A percentile compares a stretch with the other conserved stretches of the same genome.
These are phyloP conservation scores for Xenopus laevis DNA, from an alignment of 2,113 vertebrate species.

Conservation along the genomic window DNA sequence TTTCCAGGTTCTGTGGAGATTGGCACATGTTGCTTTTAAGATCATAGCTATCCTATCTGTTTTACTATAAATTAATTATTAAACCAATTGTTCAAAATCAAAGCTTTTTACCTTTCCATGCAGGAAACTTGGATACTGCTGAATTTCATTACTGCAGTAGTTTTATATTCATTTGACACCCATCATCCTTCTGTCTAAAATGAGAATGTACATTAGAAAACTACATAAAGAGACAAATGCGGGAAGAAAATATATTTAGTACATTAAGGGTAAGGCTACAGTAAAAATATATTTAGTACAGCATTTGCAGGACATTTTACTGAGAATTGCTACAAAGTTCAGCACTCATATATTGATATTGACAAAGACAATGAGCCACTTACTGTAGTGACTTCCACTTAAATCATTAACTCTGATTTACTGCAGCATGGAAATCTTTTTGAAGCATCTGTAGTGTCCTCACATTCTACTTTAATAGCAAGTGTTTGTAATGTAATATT, in stretches of 20 bases:
- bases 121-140: too few relatives aligned
- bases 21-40: too few relatives aligned
- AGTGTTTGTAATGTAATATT: slow-evolving; percentile 63
- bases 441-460: slow-evolving; percentile 55
- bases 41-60: too few relatives aligned
- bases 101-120: too few relatives aligned
- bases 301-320: slow-evolving; percentile 15
- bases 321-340: slow-evolving; percentile 36
- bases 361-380: slow-evolving; percentile 59
- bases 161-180: not conserved
- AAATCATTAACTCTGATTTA: slow-evolving; percentile 62
- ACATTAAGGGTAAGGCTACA: slow-evolving; percentile 18
- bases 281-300: slow-evolving; percentile 31
- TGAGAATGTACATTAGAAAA: slow-evolving; percentile 17
- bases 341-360: slow-evolving; percentile 57
- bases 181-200: slow-evolving; percentile 15
- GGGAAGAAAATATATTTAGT: slow-evolving; percentile 11
- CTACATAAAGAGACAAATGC: slow-evolving; percentile 17
- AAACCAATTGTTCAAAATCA: too few relatives aligned
- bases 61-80: too few relatives aligned
- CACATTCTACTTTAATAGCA: slow-evolving; percentile 57
- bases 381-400: slow-evolving; percentile 57
- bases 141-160: too few relatives aligned
- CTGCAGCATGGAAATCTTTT: slow-evolving; percentile 52
- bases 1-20: too few relatives aligned